Percentiles rank a stretch among this genome's conserved stretches.
Evolutionary conservation across 1,140 invertebrate genomes (phyloP).

Genomic region (Trissolcus basalis): DNA sequence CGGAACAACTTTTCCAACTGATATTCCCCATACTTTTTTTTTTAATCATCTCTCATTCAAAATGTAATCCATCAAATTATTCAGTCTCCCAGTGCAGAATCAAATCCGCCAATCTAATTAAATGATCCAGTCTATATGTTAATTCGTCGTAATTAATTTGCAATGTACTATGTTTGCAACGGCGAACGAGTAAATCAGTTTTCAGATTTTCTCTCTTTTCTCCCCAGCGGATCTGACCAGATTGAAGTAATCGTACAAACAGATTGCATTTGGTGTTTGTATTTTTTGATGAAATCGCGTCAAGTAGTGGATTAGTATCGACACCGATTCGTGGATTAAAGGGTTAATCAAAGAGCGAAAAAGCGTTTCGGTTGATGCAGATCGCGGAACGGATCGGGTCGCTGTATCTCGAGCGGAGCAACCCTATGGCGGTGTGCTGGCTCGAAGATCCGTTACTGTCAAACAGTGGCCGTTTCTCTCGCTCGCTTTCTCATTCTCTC

Average conservation of each 20-base stretch:
- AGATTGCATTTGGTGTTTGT: slow-evolving; percentile 37
- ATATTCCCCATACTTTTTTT: too few relatives aligned
- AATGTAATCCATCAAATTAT: too few relatives aligned
- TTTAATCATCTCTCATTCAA: too few relatives aligned
- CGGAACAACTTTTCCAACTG: too few relatives aligned
- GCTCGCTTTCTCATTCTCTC: slow-evolving; percentile 40
- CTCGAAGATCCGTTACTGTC: slow-evolving; percentile 74
- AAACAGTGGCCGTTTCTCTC: slow-evolving; percentile 71
- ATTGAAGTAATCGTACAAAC: slow-evolving; percentile 23
- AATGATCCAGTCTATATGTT: too few relatives aligned
- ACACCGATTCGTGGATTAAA: slow-evolving; percentile 42
- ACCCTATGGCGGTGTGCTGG: slow-evolving; percentile 50
- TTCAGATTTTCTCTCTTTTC: not conserved
- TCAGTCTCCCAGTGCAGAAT: too few relatives aligned
- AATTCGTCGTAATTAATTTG: too few relatives aligned
- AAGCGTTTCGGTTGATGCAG: slow-evolving; percentile 43
- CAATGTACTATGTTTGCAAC: too few relatives aligned
- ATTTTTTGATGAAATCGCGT: slow-evolving; percentile 45
- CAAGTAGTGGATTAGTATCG: slow-evolving; percentile 39
- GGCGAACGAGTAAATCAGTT: not conserved
- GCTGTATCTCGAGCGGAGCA: slow-evolving; percentile 50
- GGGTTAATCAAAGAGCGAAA: slow-evolving; percentile 45
- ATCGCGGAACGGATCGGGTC: slow-evolving; percentile 51
- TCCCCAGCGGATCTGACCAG: slow-evolving; percentile 2
- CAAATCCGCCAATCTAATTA: too few relatives aligned